Conservation (phyloP, 2,888 invertebrate genomes). For the Drosophila villosipedis region DNA sequence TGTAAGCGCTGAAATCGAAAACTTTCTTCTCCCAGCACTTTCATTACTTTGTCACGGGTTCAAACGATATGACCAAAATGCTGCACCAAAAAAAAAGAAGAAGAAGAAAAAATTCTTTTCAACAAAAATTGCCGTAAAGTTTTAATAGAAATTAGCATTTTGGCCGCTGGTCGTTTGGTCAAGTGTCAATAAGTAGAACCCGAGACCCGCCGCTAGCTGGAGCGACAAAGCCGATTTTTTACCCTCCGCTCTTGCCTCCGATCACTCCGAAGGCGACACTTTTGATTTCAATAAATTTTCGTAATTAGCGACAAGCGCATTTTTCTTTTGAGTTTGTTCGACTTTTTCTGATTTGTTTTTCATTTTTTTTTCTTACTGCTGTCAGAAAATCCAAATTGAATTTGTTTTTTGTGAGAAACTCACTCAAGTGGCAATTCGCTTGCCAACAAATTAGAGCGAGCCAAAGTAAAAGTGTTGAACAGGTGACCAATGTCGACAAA, state of each 20-base stretch:
- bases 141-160: constrained; percentile 78
- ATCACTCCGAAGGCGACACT: constrained; percentile 56
- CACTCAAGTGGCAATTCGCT: constrained; percentile 62
- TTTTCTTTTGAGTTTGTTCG: constrained; percentile 57
- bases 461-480: constrained; percentile 45
- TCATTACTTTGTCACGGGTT: constrained; percentile 60
- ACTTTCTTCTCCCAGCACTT: constrained; percentile 63
- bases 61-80: constrained; percentile 60
- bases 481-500: constrained; percentile 54
- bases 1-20: constrained; percentile 75
- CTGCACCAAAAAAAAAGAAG: constrained; percentile 22
- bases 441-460: constrained; percentile 40
- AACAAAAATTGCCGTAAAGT: constrained; percentile 66
- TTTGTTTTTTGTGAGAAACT: constrained; percentile 56
- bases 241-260: neutral
- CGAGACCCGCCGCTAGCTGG: constrained; percentile 33
- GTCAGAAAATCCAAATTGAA: constrained; percentile 72
- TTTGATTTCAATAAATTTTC: constrained; percentile 78
- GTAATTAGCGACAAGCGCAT: constrained; percentile 73
- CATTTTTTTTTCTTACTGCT: constrained; percentile 27
- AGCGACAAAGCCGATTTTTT: constrained; percentile 54
- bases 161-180: constrained; percentile 73
- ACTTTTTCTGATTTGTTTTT: constrained; percentile 26
- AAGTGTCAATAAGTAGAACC: constrained; percentile 73
- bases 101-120: constrained; percentile 46